phyloP scores from a whole-genome alignment of 2,797 vertebrate genomes.

The Cetoscarus ocellatus region DNA sequence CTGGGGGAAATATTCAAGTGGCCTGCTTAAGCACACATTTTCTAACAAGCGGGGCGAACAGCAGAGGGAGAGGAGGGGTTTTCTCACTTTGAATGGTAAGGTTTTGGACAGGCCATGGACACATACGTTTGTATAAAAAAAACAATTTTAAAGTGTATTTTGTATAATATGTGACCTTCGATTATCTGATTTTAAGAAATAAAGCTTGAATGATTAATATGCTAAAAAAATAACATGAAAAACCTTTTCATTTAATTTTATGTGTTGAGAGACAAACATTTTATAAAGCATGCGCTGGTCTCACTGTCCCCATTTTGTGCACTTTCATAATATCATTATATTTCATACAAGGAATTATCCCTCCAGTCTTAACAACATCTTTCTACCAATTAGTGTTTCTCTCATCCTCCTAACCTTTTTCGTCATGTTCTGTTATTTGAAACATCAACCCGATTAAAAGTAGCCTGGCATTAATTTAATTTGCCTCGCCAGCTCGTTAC shows the following conservation, averaged over 20 bases:
- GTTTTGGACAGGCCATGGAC: no score
- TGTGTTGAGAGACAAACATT: constrained; percentile 6
- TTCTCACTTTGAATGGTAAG: no score
- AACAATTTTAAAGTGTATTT: no score
- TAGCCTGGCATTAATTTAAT: constrained; percentile 87
- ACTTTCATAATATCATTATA: constrained; percentile 17
- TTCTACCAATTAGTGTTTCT: constrained; percentile 54
- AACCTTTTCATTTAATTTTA: background rate
- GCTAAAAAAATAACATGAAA: no score
- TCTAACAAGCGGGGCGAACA: no score
- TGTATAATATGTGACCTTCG: no score
- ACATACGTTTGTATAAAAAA: no score
- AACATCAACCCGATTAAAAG: constrained; percentile 65
- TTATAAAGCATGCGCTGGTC: background rate
- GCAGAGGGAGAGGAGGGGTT: no score
- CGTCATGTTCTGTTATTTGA: constrained; percentile 51
- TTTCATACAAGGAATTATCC: constrained; percentile 19
- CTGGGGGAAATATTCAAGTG: no score
- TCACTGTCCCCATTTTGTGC: background rate
- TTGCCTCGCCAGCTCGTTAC: constrained; percentile 84
- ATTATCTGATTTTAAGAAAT: background rate
- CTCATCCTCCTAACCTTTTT: constrained; percentile 45
- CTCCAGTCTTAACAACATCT: constrained; percentile 8
- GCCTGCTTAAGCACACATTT: no score
- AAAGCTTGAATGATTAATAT: background rate